phyloP scores from a whole-genome alignment of 2,113 vertebrate genomes.

The Odontophorus gujanensis region DNA sequence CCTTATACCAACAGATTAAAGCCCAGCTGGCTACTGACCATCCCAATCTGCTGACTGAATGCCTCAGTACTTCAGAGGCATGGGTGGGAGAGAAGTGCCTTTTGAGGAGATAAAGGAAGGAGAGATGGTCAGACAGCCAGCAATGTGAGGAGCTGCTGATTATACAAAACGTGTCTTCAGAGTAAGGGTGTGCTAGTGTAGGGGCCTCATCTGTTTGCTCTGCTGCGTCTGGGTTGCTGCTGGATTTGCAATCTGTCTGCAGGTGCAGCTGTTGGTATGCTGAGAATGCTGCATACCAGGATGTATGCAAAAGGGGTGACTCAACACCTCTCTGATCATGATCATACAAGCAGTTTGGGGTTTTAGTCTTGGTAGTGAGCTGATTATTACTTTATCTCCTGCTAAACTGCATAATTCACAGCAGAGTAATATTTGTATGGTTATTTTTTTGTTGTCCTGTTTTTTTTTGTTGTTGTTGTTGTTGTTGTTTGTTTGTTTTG shows the following conservation, averaged over 20 bases:
- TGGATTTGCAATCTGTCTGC: rapidly evolving
- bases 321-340: background rate
- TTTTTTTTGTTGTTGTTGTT: background rate
- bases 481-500: background rate
- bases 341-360: conserved; percentile 21
- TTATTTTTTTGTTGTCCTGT: background rate
- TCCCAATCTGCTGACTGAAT: background rate
- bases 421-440: background rate
- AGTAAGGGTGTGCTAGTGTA: rapidly evolving
- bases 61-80: background rate
- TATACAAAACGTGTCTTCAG: rapidly evolving
- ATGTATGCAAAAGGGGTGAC: conserved; percentile 15
- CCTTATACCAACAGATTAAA: background rate
- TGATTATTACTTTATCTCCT: conserved; percentile 55
- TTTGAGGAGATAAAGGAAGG: background rate
- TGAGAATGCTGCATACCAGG: background rate
- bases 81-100: background rate
- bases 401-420: conserved; percentile 13
- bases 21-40: background rate
- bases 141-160: rapidly evolving
- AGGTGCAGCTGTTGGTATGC: background rate
- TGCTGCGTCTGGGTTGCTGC: rapidly evolving
- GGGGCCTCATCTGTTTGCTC: background rate
- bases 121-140: rapidly evolving
- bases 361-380: conserved; percentile 45